Base-by-base conservation (phyloP, 2,113 vertebrate genomes). In the Oncorhynchus nerka region DNA sequence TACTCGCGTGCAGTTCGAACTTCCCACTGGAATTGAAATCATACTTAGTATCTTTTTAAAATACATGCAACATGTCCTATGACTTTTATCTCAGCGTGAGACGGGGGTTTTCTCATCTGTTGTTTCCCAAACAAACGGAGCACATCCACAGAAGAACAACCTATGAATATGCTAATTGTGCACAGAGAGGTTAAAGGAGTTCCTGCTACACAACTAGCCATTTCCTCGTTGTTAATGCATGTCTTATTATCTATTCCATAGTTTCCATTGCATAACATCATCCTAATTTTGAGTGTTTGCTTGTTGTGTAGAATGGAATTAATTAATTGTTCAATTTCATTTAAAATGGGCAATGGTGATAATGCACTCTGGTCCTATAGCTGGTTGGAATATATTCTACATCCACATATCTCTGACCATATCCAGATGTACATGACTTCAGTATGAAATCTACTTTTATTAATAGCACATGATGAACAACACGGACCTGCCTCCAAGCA, bases 401-500 rank as follows among this genome's bases (percentile, higher is more conserved):
- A 11, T 45, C 2, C 39, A 45, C 39, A 45, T 45, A 45, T 11
- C 39, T 45, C 39, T 45, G 8, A 9, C 9, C 8, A 12, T 45
- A 45, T 45, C 9, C 39, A 45, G 39, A 45, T 11, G 39, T 45
- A 11, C 9, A 11, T 45, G 39, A 45, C 39, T 39, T 39, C 39
- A 9, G 39, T 3, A 12, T 45, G 39, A 45, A 45, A 45, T 11
- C 39, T 45, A 45, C 9, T 45, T 9, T 45, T 45, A 45, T 12
- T 55, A 19, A 19, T 55, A 19, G 16, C 51, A 55, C 51, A 55
- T 55, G 62, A 8, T 13, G 22, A 67, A 62, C 1, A 75, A 75
- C 75, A 79, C 6, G 39, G 49, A 83, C 87, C 81, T 83, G 12
- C 80, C 89, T 84, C 85, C 19, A 9, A 79, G 89, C 86, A 67